Base-by-base conservation (phyloP, 2,113 vertebrate genomes). In the Plecotus auritus region DNA sequence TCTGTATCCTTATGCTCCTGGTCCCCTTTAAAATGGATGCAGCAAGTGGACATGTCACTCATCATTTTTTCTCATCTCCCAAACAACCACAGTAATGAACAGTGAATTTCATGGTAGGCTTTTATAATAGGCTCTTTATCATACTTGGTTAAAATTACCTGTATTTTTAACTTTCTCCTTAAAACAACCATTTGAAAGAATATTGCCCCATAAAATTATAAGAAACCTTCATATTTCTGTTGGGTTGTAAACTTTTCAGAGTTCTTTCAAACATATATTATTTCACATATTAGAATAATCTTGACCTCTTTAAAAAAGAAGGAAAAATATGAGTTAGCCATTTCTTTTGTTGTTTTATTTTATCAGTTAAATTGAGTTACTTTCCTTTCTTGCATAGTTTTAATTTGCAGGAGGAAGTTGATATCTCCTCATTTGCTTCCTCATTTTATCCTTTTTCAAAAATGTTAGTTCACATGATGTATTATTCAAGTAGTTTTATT, bases 401-500 rank as follows among this genome's bases (percentile, higher is more conserved):
- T 95, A 51, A 26, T 88, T 94, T 91, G 59, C 64, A 95, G 47
- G 45, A 91, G 61, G 88, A 94, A 93, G 66, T 90, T n/a, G 61
- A 82, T 88, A 3, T 54, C 83, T 88, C 61, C 89, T 93, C 37
- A 16, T 92, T 93, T 85, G 23, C 93, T 93, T 91, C 72, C 61
- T 81, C 9, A n/a, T 97, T 92, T 96, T 95, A 91, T 92, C 30
- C 49, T 54, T 94, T 92, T 82, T 82, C 30, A 37, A 73, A 89
- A 88, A 84, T 69, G 42, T 42, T 69, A 64, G 35, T 78, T 93
- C 87, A 77, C 54, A 10, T 86, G 56, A 81, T 96, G 66, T 40
- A 37, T 90, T 96, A 85, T 86, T 88, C 37, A 84, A 69, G 42
- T 66, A 70, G 78, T 88, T 95, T 92, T 96, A 84, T 96, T 97